Base-by-base conservation (phyloP, 2,888 invertebrate species). In the Brenthis ino region DNA sequence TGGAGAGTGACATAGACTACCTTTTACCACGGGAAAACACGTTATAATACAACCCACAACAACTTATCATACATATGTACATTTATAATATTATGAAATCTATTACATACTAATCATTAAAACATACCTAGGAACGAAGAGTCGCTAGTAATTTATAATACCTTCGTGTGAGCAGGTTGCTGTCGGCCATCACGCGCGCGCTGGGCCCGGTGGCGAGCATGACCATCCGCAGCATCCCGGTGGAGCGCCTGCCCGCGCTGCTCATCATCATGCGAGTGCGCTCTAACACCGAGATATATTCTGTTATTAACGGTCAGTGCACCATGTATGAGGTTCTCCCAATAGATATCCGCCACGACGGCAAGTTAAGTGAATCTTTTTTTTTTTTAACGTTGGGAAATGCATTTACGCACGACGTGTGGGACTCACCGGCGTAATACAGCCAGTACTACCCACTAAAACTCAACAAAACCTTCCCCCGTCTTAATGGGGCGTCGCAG, bases 231-330 rank as follows among this genome's bases (percentile, higher is more conserved):
- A 96, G 95, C 90, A 97, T 98, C 80, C 96, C 97, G 64, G 94
- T 96, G 74, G 98, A 99, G 83, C 95, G 96, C 77, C 93, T 98
- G 82, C 99, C 99, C 33, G 96, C 98, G 71, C 94, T 99, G 70
- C 95, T 99, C 81, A 94, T 99, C 80, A 96, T 99, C 77, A 98
- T 97, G 93, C 95, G 97, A 79, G 95, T 97, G 79, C 94, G 98
- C 77, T 96, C 97, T 67, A 95, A 96, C 75, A 98, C 97, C 6
- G 98, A 99, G 91, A 96, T 98, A 79, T 96, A 97, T 85, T 96
- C 96, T 76, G 96, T 98, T 79, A 96, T 98, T 79, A 96, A 97
- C 85, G 98, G 98, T 97, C 80, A 87, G 84, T 79, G 16, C 14
- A 48, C 37, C 6, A 47, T n/a, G 8, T 11, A 47, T 24, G 13